phyloP scores from a whole-genome alignment of 2,888 invertebrate species.

The Phortica okadai region DNA sequence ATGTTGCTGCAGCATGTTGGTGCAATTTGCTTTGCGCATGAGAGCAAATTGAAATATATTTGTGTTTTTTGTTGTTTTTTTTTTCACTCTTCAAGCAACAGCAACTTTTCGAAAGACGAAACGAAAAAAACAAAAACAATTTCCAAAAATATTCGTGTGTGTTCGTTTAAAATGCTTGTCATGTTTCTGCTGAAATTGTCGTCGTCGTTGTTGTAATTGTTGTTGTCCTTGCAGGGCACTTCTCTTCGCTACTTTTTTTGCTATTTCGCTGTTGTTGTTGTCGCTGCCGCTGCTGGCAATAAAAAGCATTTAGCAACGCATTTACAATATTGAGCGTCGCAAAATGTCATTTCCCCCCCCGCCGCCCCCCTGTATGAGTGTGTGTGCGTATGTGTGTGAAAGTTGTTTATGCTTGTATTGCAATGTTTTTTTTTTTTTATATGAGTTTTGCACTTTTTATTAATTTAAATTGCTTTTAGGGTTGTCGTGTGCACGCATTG shows the following conservation, averaged over 20 bases:
- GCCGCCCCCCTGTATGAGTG: constrained; percentile 16
- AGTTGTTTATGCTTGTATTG: not conserved
- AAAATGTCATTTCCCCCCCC: constrained; percentile 12
- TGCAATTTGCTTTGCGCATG: constrained; percentile 42
- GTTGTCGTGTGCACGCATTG: constrained; percentile 47
- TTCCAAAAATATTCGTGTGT: constrained; percentile 22
- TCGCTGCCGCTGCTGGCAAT: constrained; percentile 54
- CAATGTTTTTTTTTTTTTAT: constrained; percentile 37
- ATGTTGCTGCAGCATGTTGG: constrained; percentile 58
- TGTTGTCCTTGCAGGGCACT: constrained; percentile 46
- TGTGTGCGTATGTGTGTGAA: constrained; percentile 25
- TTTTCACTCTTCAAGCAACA: not conserved
- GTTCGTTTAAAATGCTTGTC: constrained; percentile 8
- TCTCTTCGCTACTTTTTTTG: constrained; percentile 51
- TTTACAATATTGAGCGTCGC: constrained; percentile 59
- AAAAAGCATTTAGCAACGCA: constrained; percentile 70
- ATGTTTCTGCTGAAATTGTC: not conserved
- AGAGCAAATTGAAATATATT: not conserved
- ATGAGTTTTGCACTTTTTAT: constrained; percentile 63
- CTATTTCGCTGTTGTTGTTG: constrained; percentile 21
- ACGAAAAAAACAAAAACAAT: not conserved
- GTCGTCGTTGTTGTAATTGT: not conserved
- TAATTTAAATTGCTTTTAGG: constrained; percentile 67
- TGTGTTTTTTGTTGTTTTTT: not conserved
- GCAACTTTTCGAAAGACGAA: no score